Evolutionary conservation across 2,797 vertebrate genomes (phyloP), one percentile per base, ranked within the genome.

Genomic region (Coreius guichenoti): DNA sequence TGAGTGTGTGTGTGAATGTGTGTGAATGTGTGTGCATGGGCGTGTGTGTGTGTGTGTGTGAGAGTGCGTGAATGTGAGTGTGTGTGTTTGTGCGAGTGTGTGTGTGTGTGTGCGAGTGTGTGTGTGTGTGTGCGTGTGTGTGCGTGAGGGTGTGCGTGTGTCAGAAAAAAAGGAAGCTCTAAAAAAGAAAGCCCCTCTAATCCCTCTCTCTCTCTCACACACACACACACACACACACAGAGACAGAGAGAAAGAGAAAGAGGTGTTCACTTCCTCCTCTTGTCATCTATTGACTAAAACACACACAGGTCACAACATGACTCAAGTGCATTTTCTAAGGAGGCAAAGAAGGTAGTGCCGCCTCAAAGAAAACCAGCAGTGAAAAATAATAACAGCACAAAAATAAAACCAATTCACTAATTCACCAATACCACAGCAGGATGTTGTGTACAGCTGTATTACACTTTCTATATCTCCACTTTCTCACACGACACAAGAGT

Each of bases 221-320:
- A 43, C 65, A 33, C 65, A 67, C 56, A 58, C 21, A 58, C 54
- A n/a, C 1, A 19, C 51, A 8, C 51, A 54, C 1, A 21, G 17
- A 54, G 17, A 54, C 0, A 56, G 3, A 61, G 0, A 65, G 26
- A 65, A 13, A 65, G 7, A 67, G 8, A 68, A 23, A 39, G 14
- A 47, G 17, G 72, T 75, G 72, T 75, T 51, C 47, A 23, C 49
- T 33, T 75, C 73, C 26, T 73, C 45, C 47, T 75, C 73, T 29
- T 63, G 58, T 29, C 58, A 29, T 63, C n/a, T 54, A 33, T 54
- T 75, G 49, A 54, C 47, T 75, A 14, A 75, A 33, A 33, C 58
- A 63, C 17, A 16, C 49, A 75, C 73, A 75, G 47, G 73, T 75
- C 49, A 54, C 29, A 75, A 54, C 73, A 54, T 75, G 73, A 75